Evolutionary conservation across 1,140 invertebrate species (phyloP).

Genomic region (Habropoda laboriosa): DNA sequence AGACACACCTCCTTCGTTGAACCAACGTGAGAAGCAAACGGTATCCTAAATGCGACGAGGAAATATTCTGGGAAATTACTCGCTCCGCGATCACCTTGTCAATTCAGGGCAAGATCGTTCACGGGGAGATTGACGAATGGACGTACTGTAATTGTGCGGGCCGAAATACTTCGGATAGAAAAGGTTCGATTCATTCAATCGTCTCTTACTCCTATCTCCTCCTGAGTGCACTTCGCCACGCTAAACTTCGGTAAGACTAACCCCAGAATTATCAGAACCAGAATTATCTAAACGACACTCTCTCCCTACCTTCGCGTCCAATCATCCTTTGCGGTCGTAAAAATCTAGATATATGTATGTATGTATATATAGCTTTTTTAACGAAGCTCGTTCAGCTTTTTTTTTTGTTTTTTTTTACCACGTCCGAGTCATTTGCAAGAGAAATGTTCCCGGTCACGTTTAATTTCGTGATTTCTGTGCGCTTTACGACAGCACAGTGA

Average conservation of each 20-base stretch:
- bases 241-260: conserved; percentile 14
- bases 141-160: conserved; percentile 52
- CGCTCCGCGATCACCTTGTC: conserved; percentile 20
- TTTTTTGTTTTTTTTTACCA: no score
- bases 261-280: no score
- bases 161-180: conserved; percentile 47
- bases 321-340: no score
- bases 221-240: not conserved
- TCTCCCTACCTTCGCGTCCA: no score
- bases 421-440: not conserved
- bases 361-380: no score
- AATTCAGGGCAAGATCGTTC: conserved; percentile 50
- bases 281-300: not conserved
- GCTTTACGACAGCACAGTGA: not conserved
- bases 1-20: not conserved
- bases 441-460: not conserved
- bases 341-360: no score
- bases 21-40: conserved; percentile 6
- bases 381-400: no score
- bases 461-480: not conserved
- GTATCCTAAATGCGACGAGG: conserved; percentile 42
- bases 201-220: conserved; percentile 17
- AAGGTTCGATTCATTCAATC: conserved; percentile 16
- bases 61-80: conserved; percentile 61
- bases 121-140: conserved; percentile 59